Evolutionary conservation across 2,113 vertebrate genomes (phyloP), one percentile per base, ranked within the genome.

Genomic region (Girardinichthys multiradiatus): DNA sequence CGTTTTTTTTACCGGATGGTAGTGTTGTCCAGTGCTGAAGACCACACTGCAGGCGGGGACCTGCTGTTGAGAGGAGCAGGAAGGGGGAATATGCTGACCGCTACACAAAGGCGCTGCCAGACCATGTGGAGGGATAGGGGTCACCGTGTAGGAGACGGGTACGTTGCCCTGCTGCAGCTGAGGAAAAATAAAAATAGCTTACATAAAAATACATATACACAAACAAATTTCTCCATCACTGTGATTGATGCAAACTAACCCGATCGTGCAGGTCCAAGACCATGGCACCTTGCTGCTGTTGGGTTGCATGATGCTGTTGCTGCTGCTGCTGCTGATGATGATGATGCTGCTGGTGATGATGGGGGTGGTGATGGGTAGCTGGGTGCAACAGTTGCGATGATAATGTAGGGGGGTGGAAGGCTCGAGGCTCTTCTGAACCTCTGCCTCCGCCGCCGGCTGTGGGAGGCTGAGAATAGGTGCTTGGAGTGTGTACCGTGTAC

Each of bases 241-340:
- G 54, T 51, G 57, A n/a, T 21, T 21, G 48, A 54, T 31, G 65
- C 42, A 71, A 17, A 72, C 65, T 31, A 19, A 99, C 98, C 96
- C 98, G 97, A 76, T 99, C 98, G 30, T 98, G 98, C 69, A 99
- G 93, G 90, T 99, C 98, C 92, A 99, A 94, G 87, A 98, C 94
- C 83, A 99, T 91, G 72, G 96, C 90, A 60, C 96, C 97, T 85
- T 97, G 97, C 91, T 98, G 97, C 74, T 96, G 95, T 30, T 95
- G 95, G 27, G 66, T 51, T 28, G 79, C 74, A 21, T 89, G 86
- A 54, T 91, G 91, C 31, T 89, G 89, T 21, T 91, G 97, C 88
- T 96, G n/a, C n/a, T n/a, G n/a, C n/a, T 91, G 91, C 51, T 89
- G 89, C 14, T 90, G 97, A 87, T 96, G 96, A 54, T 96, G 95